These are phyloP conservation scores for Hipparchia semele DNA, from an alignment of 2,888 invertebrate species.

Conservation along the genomic window DNA sequence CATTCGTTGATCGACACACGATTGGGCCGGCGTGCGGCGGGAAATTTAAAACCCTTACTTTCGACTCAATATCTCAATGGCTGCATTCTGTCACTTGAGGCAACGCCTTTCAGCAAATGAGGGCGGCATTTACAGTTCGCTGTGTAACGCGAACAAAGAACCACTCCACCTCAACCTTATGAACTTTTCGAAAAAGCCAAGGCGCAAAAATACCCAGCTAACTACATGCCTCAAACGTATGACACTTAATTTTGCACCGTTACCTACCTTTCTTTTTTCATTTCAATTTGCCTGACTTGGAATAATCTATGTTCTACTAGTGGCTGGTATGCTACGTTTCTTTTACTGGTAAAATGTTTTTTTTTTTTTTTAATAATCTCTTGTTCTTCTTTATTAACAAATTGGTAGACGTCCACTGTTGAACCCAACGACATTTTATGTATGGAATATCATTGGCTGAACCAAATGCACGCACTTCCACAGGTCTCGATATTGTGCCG, in stretches of 20 bases:
- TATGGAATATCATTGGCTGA: too few species aligned
- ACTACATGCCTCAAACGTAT: not conserved
- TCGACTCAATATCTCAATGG: constrained; percentile 47
- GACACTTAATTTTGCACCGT: constrained; percentile 10
- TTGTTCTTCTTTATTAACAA: too few species aligned
- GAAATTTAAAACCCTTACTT: too few species aligned
- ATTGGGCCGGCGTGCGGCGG: too few species aligned
- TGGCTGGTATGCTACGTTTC: too few species aligned
- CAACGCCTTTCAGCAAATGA: constrained; percentile 74
- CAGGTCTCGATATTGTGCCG: too few species aligned
- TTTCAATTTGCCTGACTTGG: constrained; percentile 14
- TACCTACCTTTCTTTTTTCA: constrained; percentile 14
- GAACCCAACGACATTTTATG: too few species aligned
- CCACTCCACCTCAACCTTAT: constrained; percentile 51
- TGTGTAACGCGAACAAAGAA: constrained; percentile 59
- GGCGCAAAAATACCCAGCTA: constrained; percentile 9
- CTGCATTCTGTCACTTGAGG: constrained; percentile 63
- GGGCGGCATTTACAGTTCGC: constrained; percentile 54
- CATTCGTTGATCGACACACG: too few species aligned
- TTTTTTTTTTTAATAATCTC: too few species aligned
- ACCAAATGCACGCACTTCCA: too few species aligned
- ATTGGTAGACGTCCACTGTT: too few species aligned
- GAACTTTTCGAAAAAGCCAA: constrained; percentile 17
- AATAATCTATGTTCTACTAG: not conserved
- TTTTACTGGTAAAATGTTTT: too few species aligned